Evolutionary conservation across 2,113 vertebrate genomes (phyloP), one percentile per base, ranked within the genome.

Genomic region (Pedionomus torquatus): DNA sequence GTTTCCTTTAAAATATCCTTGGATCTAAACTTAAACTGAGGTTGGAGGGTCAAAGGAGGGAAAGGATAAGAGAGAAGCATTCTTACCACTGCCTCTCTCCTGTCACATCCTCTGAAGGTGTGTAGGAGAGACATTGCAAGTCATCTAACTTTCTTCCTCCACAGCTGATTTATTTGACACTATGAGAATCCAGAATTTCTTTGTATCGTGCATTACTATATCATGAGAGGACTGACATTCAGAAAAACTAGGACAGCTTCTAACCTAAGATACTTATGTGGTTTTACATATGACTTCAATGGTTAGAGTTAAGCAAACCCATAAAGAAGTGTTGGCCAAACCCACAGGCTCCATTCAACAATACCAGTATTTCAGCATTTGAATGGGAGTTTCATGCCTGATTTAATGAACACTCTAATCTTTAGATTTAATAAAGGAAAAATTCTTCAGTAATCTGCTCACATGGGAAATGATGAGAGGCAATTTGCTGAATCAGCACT

Each of bases 401-500:
- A 49, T 66, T 89, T 76, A 82, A 87, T 58, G 26, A 89, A 72
- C 13, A 11, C 11, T 89, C 17, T 37, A 68, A 76, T 82, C 28
- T 52, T 76, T 74, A 81, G 28, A 79, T 65, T 64, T 87, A 91
- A 72, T 93, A 79, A 84, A 75, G 35, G 28, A 87, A 76, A 85
- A 87, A 72, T 49, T 91, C 19, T 87, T 87, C 41, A 46, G 20
- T 57, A 87, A 89, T 82, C 52, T 95, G 10, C 44, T 86, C 31
- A 30, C 28, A 43, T 57, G 52, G 37, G 46, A 95, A 87, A 64
- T 14, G 5, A 15, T 64, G 57, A 90, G 69, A 69, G 8, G 17
- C 25, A 57, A 49, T 84, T 79, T 93, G 52, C 70, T 76, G 70
- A 69, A 90, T 97, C 80, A 95, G n/a, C 57, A 85, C 16, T 39